Conservation (phyloP, 2,888 invertebrate genomes). For the Epinotia nisella region DNA sequence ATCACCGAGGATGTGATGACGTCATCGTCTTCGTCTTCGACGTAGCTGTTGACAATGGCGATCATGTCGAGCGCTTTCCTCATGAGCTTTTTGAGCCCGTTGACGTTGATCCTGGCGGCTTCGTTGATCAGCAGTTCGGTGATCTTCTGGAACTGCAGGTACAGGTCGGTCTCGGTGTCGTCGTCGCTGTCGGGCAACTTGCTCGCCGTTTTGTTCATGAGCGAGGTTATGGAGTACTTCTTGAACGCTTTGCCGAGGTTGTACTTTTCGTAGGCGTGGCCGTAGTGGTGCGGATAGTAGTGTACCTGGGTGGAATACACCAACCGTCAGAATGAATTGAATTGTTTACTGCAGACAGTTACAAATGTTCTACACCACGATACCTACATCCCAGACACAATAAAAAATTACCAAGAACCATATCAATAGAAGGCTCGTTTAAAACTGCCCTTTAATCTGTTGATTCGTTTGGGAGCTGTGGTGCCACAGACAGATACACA, state of each 20-base stretch:
- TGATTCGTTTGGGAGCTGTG: no score
- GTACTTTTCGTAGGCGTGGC: constrained; percentile 55
- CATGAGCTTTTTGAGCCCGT: constrained; percentile 56
- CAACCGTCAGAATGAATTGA: no score
- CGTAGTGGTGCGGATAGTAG: constrained; percentile 62
- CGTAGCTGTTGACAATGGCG: constrained; percentile 53
- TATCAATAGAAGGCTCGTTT: no score
- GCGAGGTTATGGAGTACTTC: constrained; percentile 55
- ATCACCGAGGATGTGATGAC: neutral
- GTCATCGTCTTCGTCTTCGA: constrained; percentile 49
- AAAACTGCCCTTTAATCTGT: no score
- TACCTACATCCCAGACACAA: no score
- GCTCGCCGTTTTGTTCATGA: constrained; percentile 49
- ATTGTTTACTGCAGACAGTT: no score
- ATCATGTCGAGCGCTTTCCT: constrained; percentile 67
- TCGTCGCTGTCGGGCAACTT: constrained; percentile 46
- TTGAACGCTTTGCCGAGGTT: constrained; percentile 52
- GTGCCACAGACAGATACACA: no score
- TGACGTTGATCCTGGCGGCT: constrained; percentile 57
- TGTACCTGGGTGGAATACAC: constrained; percentile 53
- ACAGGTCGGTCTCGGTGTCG: constrained; percentile 50
- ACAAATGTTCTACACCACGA: no score
- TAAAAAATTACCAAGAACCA: no score
- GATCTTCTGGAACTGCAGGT: constrained; percentile 62
- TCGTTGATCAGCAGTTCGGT: constrained; percentile 58